phyloP scores from a whole-genome alignment of 2,888 invertebrate species.

The Philhelius pedissequus region DNA sequence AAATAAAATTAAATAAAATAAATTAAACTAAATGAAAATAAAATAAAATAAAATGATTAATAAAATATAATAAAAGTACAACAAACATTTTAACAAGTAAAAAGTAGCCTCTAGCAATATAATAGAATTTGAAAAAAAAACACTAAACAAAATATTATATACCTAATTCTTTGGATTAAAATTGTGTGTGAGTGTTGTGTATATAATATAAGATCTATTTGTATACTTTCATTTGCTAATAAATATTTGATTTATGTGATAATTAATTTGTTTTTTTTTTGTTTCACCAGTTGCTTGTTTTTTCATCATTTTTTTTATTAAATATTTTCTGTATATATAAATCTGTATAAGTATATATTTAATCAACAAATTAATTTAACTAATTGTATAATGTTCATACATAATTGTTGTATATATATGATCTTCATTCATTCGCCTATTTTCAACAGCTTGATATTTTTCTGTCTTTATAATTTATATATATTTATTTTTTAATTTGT shows the following conservation, averaged over 20 bases:
- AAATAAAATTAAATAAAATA: constrained; percentile 3
- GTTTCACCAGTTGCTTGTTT: constrained; percentile 36
- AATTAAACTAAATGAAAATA: not conserved
- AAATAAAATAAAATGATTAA: not conserved
- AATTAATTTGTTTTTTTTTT: constrained; percentile 49
- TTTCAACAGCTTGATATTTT: constrained; percentile 63
- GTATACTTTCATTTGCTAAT: constrained; percentile 68
- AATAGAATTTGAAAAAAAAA: not conserved
- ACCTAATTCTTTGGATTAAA: not conserved
- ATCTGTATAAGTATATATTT: constrained; percentile 69
- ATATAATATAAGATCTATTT: constrained; percentile 65
- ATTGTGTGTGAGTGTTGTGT: constrained; percentile 37
- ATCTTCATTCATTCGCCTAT: constrained; percentile 62
- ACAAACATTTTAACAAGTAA: constrained; percentile 9
- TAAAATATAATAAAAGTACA: not conserved
- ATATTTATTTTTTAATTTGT: constrained; percentile 38
- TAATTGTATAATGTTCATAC: constrained; percentile 68
- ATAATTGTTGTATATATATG: constrained; percentile 65
- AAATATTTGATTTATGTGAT: constrained; percentile 68
- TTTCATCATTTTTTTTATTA: constrained; percentile 34
- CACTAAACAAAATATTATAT: not conserved
- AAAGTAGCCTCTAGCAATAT: no score
- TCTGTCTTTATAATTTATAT: not conserved
- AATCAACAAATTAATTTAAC: constrained; percentile 69
- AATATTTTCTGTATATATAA: constrained; percentile 68